Base-by-base conservation (phyloP, 2,113 vertebrate genomes). In the Alosa alosa region DNA sequence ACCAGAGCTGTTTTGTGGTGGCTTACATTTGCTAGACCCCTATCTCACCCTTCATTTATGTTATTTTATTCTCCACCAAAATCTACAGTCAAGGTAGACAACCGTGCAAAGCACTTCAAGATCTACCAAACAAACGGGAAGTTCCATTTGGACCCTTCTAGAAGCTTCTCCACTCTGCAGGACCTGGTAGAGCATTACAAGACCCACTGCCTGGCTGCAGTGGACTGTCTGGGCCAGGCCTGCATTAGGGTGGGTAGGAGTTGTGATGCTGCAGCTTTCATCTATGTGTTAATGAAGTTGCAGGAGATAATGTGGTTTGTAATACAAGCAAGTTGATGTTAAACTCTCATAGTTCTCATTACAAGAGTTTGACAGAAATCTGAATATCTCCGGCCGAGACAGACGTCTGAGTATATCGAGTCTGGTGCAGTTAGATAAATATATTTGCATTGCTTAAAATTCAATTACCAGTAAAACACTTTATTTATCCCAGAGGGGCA, bases 101-200 rank as follows among this genome's bases (percentile, higher is more conserved):
- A 82, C 72, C 41, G 68, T 0, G 93, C 94, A 83, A 94, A 93
- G 57, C 97, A 97, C 86, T 97, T 95, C 88, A 96, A 93, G 90
- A 92, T 97, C 89, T 86, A 91, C 60, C 31, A 86, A n/a, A 25
- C 6, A 0, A 17, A 83, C 0, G 86, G 82, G 0, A 4, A 11
- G 31, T 94, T 94, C 81, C 55, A 91, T 41, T 87, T 97, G 84
- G 95, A 94, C 0, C 5, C 45, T 0, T 47, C 3, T 0, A 49
- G 81, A 0, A 75, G 36, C 6, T 97, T 97, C 86, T 9, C 47
- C 4, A 93, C 93, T 22, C 89, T 97, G 85, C 22, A 85, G 0
- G 87, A 92, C 3, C 90, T 97, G 3, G 88, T 97, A 81, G 89
- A 93, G 17, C 82, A 92, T 72, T 97, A 96, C 91, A 81, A 83